Conservation (phyloP, 2,113 vertebrate genomes). For the Procavia capensis region DNA sequence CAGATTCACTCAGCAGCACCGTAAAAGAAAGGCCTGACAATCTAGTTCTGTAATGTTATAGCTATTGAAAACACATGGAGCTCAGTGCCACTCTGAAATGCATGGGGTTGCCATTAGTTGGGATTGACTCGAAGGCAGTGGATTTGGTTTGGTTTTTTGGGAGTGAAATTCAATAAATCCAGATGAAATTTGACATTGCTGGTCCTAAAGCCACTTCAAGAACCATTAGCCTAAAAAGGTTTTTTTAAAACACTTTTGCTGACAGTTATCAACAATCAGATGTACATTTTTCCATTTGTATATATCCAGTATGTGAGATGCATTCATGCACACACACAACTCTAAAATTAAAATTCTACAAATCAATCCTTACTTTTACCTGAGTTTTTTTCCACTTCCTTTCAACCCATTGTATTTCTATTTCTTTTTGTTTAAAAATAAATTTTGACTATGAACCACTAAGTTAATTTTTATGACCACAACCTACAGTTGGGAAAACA, state of each 20-base stretch:
- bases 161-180: neutral
- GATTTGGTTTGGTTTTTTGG: neutral
- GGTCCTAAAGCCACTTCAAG: neutral
- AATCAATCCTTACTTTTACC: neutral
- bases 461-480: neutral
- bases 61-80: neutral
- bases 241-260: neutral
- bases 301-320: neutral
- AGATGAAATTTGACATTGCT: neutral
- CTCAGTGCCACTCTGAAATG: neutral
- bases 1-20: neutral
- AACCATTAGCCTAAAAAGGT: neutral
- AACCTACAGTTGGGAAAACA: constrained; percentile 9
- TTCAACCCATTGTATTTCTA: neutral
- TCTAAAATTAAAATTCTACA: neutral
- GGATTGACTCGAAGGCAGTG: neutral
- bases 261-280: neutral
- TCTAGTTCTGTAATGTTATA: neutral
- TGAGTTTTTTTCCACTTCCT: neutral
- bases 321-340: neutral
- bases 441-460: neutral
- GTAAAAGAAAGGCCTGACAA: neutral
- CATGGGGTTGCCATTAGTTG: neutral
- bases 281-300: constrained; percentile 13
- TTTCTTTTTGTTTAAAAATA: neutral